Evolutionary conservation across 2,888 invertebrate species (phyloP), one percentile per base, ranked within the genome.

Genomic region (Sphinx pinastri): DNA sequence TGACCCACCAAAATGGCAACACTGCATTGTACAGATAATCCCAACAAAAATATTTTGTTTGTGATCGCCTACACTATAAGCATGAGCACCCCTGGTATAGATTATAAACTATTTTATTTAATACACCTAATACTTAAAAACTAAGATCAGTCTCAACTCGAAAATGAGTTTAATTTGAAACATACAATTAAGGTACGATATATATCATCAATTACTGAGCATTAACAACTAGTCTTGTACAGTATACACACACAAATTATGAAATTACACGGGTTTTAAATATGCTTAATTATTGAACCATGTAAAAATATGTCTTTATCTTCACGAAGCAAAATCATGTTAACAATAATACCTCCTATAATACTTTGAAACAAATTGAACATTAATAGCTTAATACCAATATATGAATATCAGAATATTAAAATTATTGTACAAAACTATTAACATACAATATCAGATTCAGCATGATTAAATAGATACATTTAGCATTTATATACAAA

Each of bases 91-190:
- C 7, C 38, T 25, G 8, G 38, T 8, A 72, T 74, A 72, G 72
- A 74, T 74, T 80, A 78, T 80, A 81, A 89, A 87, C 83, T 88
- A 88, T 88, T 79, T 79, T 81, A 83, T 81, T 79, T 82, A 81
- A 80, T 90, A 88, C 87, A 86, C 84, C 88, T 89, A 91, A 90
- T 84, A 87, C 92, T 92, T 93, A 93, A 47, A 85, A 5, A 79
- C 88, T 93, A 92, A 85, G 85, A 87, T 94, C 93, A 94, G 94
- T 94, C 94, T 88, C 75, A 88, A 93, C 92, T 92, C 93, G 79
- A 85, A 84, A 88, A 88, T 81, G 91, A 93, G 93, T 88, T 86
- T 79, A 78, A 75, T 75, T 79, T 77, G 75, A 79, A 82, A 83
- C 81, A 82, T 87, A 84, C 80, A 79, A 81, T 77, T 76, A 67